A percentile compares a stretch with the other conserved stretches of the same genome.
Conservation (phyloP, 2,888 invertebrate species). For the Itoplectis maculator region DNA sequence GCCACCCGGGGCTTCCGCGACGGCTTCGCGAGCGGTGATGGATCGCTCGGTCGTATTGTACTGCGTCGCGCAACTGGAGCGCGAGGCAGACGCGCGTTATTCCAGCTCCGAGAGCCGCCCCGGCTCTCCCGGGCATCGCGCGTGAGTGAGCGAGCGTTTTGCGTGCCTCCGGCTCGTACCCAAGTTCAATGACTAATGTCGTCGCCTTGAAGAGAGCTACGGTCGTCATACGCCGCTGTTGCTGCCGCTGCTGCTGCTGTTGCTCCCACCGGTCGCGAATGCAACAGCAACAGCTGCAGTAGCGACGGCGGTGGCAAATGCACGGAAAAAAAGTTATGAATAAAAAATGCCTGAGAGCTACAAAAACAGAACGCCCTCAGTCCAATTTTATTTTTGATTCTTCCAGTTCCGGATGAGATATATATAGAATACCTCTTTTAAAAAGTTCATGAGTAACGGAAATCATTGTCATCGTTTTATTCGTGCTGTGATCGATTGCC, state of each 20-base stretch:
- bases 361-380: too few relatives aligned
- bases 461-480: too few relatives aligned
- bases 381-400: too few relatives aligned
- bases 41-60: conserved; percentile 45
- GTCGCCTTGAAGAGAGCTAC: conserved; percentile 37
- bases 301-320: too few relatives aligned
- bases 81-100: conserved; percentile 20
- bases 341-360: too few relatives aligned
- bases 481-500: too few relatives aligned
- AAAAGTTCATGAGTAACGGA: too few relatives aligned
- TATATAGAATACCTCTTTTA: too few relatives aligned
- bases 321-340: too few relatives aligned
- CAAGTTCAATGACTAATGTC: conserved; percentile 66
- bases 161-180: conserved; percentile 28
- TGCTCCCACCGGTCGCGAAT: neutral
- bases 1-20: conserved; percentile 28
- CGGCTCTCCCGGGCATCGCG: conserved; percentile 1
- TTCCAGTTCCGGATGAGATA: too few relatives aligned
- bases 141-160: conserved; percentile 7
- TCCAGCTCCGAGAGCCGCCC: neutral
- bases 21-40: conserved; percentile 44
- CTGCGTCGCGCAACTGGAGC: conserved; percentile 34
- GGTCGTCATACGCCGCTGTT: neutral
- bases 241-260: too few relatives aligned
- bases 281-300: too few relatives aligned